Conservation (phyloP, 2,113 vertebrate genomes). For the Cyanoderma ruficeps region DNA sequence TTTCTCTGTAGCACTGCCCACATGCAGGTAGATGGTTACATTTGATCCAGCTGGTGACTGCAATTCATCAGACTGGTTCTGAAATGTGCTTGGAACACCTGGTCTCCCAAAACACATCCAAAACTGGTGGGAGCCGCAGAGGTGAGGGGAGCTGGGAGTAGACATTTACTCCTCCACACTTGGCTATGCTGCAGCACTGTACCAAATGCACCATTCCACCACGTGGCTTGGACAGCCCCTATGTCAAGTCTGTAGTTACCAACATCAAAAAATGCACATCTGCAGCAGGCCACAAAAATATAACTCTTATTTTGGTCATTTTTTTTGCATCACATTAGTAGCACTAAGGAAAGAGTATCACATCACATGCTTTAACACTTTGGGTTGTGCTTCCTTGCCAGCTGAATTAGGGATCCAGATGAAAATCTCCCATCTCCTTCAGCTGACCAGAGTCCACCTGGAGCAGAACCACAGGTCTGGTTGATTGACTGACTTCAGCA, state of each 20-base stretch:
- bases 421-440: background rate
- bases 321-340: background rate
- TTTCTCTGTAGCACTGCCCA: background rate
- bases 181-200: background rate
- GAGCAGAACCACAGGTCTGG: background rate
- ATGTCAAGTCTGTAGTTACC: background rate
- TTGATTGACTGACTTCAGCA: background rate
- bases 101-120: background rate
- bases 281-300: background rate
- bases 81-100: background rate
- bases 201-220: background rate
- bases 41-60: background rate
- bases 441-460: background rate
- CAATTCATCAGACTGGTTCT: background rate
- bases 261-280: background rate
- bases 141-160: background rate
- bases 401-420: background rate
- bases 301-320: background rate
- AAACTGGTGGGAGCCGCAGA: background rate
- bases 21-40: fast-evolving
- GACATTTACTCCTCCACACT: background rate
- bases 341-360: background rate
- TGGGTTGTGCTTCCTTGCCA: background rate
- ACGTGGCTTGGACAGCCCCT: background rate
- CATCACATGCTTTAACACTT: background rate